A percentile compares a stretch with the other conserved stretches of the same genome.
Evolutionary conservation across 2,888 invertebrate species (phyloP).

Genomic region (Anodontia alba): DNA sequence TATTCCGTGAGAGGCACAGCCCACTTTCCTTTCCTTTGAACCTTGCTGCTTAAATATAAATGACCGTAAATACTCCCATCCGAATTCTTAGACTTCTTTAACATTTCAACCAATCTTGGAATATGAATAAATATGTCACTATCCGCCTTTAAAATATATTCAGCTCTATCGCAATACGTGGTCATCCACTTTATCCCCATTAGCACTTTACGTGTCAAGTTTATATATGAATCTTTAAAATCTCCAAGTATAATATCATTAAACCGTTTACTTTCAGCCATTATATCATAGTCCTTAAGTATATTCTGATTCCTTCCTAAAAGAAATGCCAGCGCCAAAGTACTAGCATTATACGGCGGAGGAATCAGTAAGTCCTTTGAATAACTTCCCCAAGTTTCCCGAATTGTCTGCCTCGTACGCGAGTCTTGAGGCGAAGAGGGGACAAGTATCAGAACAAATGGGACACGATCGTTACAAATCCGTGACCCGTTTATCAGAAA

Average conservation of each 20-base stretch:
- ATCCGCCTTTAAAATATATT: conserved; percentile 63
- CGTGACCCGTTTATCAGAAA: conserved; percentile 43
- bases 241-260: conserved; percentile 65
- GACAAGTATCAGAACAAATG: conserved; percentile 66
- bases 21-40: conserved; percentile 68
- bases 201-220: conserved; percentile 63
- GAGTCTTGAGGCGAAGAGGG: conserved; percentile 59
- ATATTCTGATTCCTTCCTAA: conserved; percentile 42
- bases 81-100: conserved; percentile 33
- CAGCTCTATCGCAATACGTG: conserved; percentile 52
- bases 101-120: conserved; percentile 40
- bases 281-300: conserved; percentile 22
- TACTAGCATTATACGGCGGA: background rate
- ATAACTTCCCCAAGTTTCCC: conserved; percentile 66
- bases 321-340: conserved; percentile 64
- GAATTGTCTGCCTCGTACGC: conserved; percentile 59
- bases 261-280: conserved; percentile 45
- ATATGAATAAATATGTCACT: conserved; percentile 65
- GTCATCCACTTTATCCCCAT: conserved; percentile 61
- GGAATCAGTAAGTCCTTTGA: conserved; percentile 37
- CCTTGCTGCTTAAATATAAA: conserved; percentile 43
- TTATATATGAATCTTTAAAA: conserved; percentile 62
- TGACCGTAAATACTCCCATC: conserved; percentile 63
- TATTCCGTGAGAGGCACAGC: conserved; percentile 56
- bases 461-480: conserved; percentile 43